These are phyloP conservation scores for Lasioglossum lativentre DNA, from an alignment of 2,888 invertebrate species.

Conservation along the genomic window DNA sequence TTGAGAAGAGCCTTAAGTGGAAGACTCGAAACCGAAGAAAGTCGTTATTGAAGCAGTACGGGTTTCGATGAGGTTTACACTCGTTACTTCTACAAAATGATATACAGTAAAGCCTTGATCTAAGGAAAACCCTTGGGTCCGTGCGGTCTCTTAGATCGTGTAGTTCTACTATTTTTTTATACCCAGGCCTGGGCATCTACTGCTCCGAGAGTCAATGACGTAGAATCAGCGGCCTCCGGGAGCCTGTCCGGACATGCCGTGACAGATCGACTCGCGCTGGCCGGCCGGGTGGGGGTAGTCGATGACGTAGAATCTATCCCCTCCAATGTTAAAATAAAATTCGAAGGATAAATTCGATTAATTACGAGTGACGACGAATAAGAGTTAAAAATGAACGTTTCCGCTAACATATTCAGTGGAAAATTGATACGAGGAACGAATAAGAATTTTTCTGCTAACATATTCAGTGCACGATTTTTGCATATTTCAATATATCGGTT, in stretches of 20 bases:
- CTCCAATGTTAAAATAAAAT: too few relatives aligned
- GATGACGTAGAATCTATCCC: too few relatives aligned
- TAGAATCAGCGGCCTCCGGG: too few relatives aligned
- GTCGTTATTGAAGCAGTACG: not conserved
- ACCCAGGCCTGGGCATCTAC: too few relatives aligned
- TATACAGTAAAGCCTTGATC: too few relatives aligned
- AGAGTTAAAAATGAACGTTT: not conserved
- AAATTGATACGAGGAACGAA: not conserved
- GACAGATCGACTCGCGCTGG: too few relatives aligned
- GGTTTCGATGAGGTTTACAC: not conserved
- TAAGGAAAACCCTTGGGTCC: too few relatives aligned
- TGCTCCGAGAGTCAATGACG: too few relatives aligned
- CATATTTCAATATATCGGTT: not conserved
- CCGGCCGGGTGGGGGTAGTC: too few relatives aligned
- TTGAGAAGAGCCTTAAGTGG: not conserved
- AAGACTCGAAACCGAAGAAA: conserved; percentile 3
- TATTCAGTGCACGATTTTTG: not conserved
- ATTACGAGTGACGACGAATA: not conserved
- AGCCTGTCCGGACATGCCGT: too few relatives aligned
- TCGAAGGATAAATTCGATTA: not conserved
- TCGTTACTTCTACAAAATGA: not conserved
- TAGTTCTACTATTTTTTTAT: too few relatives aligned
- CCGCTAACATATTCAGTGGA: not conserved
- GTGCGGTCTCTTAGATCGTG: too few relatives aligned
- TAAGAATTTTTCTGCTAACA: not conserved